Base-by-base conservation (phyloP, 2,888 invertebrate species). In the Ormyrus labotus region DNA sequence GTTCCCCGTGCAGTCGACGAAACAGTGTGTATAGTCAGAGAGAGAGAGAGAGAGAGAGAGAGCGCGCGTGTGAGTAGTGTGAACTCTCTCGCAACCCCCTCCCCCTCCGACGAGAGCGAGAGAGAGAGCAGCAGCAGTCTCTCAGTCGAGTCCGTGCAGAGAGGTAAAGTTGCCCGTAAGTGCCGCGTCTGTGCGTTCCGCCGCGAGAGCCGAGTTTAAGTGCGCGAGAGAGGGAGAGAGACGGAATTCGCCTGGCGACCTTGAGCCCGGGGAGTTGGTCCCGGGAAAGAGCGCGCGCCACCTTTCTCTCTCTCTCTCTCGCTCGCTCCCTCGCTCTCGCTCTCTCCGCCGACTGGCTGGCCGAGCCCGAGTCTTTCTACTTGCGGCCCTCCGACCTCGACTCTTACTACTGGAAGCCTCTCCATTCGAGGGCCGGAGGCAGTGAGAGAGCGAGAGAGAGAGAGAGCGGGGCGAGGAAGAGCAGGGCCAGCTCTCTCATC, bases 261-360 rank as follows among this genome's bases (percentile, higher is more conserved):
- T 81, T 81, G 81, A 81, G 81, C 81, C 81, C 81, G 81, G 81
- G 73, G 73, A 81, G 78, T 73, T 74, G 78, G 73, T 78, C 81
- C 81, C 78, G 81, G 81, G 78, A 73, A 81, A 77, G 63, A 77
- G 61, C 64, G 81, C 68, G 64, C 34, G 58, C 50, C 73, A 45
- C 64, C 55, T 11, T 19, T 19, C 19, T 19, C 51, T 69, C 63
- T 47, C 55, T 61, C 69, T 68, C 51, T 19, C 58, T 53, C 53
- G 11, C 61, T 69, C 45, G 55, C 63, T 47, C 58, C 45, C 11
- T 34, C 53, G 7, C n/a, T 5, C 60, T 60, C n/a, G 48, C 19
- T 19, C 19, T 19, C 19, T 19, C 19, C 19, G 19, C 19, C 19
- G 19, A 19, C 19, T 19, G 19, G 19, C 19, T 19, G 19, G 19